Percentiles rank a stretch among this genome's conserved stretches.
phyloP scores from a whole-genome alignment of 2,797 vertebrate genomes.

The Leuciscus waleckii region DNA sequence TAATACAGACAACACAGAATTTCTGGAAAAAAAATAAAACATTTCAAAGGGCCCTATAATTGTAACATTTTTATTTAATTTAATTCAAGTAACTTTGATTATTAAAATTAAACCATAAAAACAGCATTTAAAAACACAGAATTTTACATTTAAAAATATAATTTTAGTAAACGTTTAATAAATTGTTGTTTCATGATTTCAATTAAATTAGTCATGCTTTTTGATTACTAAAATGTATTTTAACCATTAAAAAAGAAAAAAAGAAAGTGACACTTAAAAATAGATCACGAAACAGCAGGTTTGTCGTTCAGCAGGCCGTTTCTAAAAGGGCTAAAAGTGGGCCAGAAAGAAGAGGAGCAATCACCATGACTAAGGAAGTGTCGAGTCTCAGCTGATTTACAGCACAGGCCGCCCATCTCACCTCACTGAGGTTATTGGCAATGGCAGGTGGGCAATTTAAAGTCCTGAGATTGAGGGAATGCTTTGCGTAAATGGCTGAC shows the following conservation, averaged over 20 bases:
- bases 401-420: background rate
- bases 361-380: constrained; percentile 45
- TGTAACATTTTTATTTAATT: too few species aligned
- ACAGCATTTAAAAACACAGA: too few species aligned
- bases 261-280: background rate
- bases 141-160: too few species aligned
- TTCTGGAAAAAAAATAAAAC: too few species aligned
- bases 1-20: background rate
- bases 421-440: constrained; percentile 13
- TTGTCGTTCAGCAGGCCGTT: background rate
- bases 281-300: background rate
- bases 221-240: background rate
- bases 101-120: background rate
- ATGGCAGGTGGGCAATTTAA: constrained; percentile 27
- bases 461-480: background rate
- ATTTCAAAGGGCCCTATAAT: too few species aligned
- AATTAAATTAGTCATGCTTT: background rate
- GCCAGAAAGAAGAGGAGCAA: background rate
- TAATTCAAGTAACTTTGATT: background rate
- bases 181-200: background rate
- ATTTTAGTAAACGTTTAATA: background rate
- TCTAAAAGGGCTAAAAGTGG: constrained; percentile 10
- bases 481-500: background rate
- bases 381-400: constrained; percentile 36
- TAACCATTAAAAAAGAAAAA: too few species aligned